Percentiles rank a stretch among this genome's conserved stretches.
These are phyloP conservation scores for Recurvirostra avosetta DNA, from an alignment of 2,113 vertebrate genomes.

Conservation along the genomic window DNA sequence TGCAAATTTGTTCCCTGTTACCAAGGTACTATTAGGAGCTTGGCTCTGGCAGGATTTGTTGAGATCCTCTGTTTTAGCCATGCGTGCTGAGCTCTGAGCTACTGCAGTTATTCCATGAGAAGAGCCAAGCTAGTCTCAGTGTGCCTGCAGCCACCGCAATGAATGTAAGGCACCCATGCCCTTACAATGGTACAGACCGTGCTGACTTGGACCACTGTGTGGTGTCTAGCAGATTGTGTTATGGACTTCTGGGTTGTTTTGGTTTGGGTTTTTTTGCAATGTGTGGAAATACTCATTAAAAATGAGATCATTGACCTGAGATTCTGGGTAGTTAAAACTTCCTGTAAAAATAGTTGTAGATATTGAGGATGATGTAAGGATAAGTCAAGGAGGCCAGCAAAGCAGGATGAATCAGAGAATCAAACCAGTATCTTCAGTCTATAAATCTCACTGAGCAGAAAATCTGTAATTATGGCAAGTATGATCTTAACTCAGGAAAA, in stretches of 20 bases:
- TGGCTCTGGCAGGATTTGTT: neutral
- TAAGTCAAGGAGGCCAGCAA: neutral
- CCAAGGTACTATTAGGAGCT: neutral
- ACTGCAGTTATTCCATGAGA: neutral
- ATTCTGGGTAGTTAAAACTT: neutral
- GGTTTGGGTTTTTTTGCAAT: accelerated
- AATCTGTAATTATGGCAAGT: neutral
- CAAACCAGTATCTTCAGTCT: neutral
- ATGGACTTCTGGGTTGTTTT: neutral
- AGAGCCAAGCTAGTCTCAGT: neutral
- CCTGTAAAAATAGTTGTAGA: neutral
- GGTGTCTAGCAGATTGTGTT: neutral
- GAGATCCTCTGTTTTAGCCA: neutral
- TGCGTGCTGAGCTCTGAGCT: neutral
- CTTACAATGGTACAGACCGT: neutral
- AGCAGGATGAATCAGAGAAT: neutral
- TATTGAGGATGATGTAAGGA: neutral
- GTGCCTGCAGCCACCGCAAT: neutral
- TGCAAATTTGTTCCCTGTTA: neutral
- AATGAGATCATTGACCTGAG: neutral
- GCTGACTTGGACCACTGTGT: neutral
- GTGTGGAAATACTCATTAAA: neutral
- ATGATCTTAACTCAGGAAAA: neutral
- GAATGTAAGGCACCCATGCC: neutral
- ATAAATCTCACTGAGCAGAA: neutral